Evolutionary conservation across 1,140 invertebrate genomes (phyloP), one percentile per base, ranked within the genome.

Genomic region (Melanaphis sacchari): DNA sequence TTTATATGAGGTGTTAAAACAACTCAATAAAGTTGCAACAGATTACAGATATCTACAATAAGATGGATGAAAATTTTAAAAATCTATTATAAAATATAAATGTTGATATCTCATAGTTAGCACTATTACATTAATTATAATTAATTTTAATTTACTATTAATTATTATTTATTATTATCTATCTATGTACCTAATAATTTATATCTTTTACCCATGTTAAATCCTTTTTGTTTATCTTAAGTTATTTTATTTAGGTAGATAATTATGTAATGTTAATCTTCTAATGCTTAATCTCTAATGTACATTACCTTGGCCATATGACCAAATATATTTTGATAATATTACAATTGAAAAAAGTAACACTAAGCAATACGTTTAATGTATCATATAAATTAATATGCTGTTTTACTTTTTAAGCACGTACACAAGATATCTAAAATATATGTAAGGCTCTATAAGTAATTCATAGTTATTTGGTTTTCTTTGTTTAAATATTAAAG

Each of bases 221-320:
- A 66, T 66, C 26, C 31, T 11, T 66, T 76, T 76, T 49, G 46
- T 66, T 76, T 76, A 76, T 76, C 31, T 76, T 36, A n/a, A 76
- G 59, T 76, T 76, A 76, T 76, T 76, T 76, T 76, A 76, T n/a
- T n/a, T 36, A n/a, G 59, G 59, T 76, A 76, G 59, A 76, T 76
- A n/a, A n/a, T 66, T 66, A 66, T 76, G 59, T 76, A 76, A 76
- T n/a, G 4, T 76, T 76, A 76, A 76, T 76, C 59, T 76, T 76
- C n/a, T 76, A n/a, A 76, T 26, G n/a, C n/a, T n/a, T 76, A n/a
- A 76, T 76, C 59, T 76, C n/a, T 76, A n/a, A 76, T 76, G 54
- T 59, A 59, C 26, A 26, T 59, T 59, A 59, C 54, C 54, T 59
- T 31, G 15, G 31, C 15, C 5, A 36, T 18, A 76, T n/a, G n/a